These are phyloP conservation scores for Aphrocallistes beatrix DNA, from an alignment of 37 sponge, comb jelly and placozoan species.

Conservation along the genomic window DNA sequence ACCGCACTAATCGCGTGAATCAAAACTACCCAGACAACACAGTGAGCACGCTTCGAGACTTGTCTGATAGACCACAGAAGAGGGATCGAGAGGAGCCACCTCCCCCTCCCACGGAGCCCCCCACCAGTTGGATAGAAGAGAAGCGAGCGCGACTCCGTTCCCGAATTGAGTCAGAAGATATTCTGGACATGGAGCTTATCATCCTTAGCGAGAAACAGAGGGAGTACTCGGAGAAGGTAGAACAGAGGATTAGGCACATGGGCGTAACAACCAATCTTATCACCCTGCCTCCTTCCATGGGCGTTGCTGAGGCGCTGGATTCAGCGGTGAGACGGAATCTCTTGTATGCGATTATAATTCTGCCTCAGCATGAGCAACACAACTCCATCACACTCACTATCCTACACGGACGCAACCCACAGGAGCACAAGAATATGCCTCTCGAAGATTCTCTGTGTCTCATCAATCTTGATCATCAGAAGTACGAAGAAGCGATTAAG, in stretches of 20 bases:
- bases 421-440: conserved; percentile 85
- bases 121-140: neutral
- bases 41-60: neutral
- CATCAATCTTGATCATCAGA: conserved; percentile 41
- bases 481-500: conserved; percentile 28
- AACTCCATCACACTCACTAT: conserved; percentile 66
- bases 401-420: conserved; percentile 59
- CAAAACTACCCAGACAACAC: neutral
- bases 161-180: neutral
- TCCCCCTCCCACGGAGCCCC: neutral
- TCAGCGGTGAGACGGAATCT: conserved; percentile 43
- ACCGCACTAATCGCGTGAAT: neutral
- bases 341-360: conserved; percentile 53
- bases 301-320: conserved; percentile 49
- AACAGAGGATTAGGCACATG: conserved; percentile 13
- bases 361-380: conserved; percentile 59
- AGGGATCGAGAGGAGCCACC: neutral
- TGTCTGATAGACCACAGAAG: neutral
- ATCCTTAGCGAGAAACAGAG: conserved; percentile 26
- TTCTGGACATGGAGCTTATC: conserved; percentile 5
- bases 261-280: conserved; percentile 25
- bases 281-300: conserved; percentile 41
- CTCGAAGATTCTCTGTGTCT: conserved; percentile 62
- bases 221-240: conserved; percentile 49
- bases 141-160: neutral